Base-by-base conservation (phyloP, 2,113 vertebrate genomes). In the Tauraco erythrolophus region DNA sequence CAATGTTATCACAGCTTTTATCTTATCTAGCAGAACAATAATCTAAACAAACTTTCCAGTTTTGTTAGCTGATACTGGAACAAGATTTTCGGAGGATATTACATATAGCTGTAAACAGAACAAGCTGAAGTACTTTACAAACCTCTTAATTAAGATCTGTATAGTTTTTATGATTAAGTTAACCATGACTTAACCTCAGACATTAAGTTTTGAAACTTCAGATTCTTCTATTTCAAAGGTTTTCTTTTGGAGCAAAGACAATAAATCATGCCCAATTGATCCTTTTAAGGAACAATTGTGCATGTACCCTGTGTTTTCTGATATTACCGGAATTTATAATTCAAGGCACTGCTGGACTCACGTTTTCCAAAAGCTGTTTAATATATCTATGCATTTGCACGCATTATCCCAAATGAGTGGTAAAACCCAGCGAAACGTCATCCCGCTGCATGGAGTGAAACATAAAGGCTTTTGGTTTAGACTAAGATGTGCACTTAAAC, bases 1-100 rank as follows among this genome's bases (percentile, higher is more conserved):
- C 35, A 41, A 5, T 92, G 94, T 98, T 98, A 98, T 98, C 98
- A 80, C 72, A 56, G 74, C 85, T 97, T 98, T 98, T 98, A 98
- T 98, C 98, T 98, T 98, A 98, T 98, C 98, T 98, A 88, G 84
- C 74, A 96, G 95, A 96, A 96, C 95, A 98, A 96, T 98, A 98
- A 98, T 98, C 98, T 98, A 98, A 98, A 98, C 94, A 97, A 98
- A 98, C 98, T 97, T 96, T 96, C 95, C 93, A 96, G 95, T 98
- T 98, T 96, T 96, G 97, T 97, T 97, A 97, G 93, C 95, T 97
- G 98, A 97, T 98, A 97, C 92, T 84, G 90, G 96, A 97, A 93
- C 97, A 96, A 96, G 96, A 93, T 96, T 98, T 98, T 98, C 30
- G 19, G 93, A 97, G 92, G 95, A 97, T 97, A 98, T 97, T 92